Conservation (phyloP, 2,888 invertebrate species). For the Trichogramma evanescens region DNA sequence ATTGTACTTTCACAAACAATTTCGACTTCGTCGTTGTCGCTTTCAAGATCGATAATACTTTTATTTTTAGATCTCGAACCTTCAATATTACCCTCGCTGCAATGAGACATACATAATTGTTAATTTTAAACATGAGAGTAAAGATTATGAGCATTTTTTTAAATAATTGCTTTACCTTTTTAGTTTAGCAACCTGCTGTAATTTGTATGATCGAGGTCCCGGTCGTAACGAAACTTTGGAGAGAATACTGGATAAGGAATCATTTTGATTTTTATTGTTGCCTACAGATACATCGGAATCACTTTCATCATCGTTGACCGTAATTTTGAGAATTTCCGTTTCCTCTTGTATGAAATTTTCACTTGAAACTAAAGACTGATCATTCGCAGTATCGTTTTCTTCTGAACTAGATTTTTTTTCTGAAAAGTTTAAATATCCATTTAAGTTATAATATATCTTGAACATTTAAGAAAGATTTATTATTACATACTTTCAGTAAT, state of each 20-base stretch:
- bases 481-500: conserved; percentile 30
- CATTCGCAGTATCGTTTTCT: neutral
- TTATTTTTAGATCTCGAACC: neutral
- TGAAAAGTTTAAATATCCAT: neutral
- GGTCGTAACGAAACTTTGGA: conserved; percentile 27
- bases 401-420: neutral
- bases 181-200: conserved; percentile 24
- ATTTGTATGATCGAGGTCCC: conserved; percentile 36
- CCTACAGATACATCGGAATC: conserved; percentile 43
- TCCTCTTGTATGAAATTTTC: too few species aligned
- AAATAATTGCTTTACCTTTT: conserved; percentile 8
- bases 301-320: conserved; percentile 26
- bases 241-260: conserved; percentile 5
- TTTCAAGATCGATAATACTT: conserved; percentile 18
- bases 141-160: neutral
- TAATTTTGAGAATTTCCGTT: conserved; percentile 6
- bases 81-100: neutral
- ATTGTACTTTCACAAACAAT: conserved; percentile 17
- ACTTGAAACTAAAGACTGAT: neutral
- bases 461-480: neutral
- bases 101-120: neutral
- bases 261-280: conserved; percentile 18
- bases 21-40: conserved; percentile 21
- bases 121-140: neutral
- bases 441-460: neutral